Percentiles rank a stretch among this genome's conserved stretches.
phyloP scores from a whole-genome alignment of 2,113 vertebrate species.

The Hemicordylus capensis region DNA sequence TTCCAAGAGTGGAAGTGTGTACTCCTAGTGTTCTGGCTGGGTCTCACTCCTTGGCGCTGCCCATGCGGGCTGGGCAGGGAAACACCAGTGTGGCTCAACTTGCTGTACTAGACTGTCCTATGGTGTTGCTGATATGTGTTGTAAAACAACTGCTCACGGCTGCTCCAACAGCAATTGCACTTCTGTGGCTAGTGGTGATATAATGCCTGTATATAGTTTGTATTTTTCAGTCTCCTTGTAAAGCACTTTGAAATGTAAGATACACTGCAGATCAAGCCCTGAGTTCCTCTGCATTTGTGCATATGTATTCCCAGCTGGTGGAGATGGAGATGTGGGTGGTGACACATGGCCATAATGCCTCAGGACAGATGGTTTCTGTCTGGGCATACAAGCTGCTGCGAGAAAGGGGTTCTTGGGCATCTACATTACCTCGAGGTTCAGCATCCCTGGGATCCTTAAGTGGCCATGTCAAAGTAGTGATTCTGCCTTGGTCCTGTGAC shows the following conservation, averaged over 20 bases:
- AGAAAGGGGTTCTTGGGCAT: background rate
- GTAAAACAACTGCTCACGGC: slow-evolving; percentile 55
- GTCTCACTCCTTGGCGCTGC: slow-evolving; percentile 24
- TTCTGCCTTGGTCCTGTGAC: background rate
- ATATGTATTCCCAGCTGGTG: background rate
- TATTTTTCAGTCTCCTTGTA: slow-evolving; percentile 20
- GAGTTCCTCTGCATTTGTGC: slow-evolving; percentile 23
- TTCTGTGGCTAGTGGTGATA: slow-evolving; percentile 40
- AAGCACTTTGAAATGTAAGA: slow-evolving; percentile 46
- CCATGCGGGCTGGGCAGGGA: background rate
- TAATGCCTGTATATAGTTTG: slow-evolving; percentile 56
- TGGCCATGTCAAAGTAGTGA: background rate
- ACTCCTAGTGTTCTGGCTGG: background rate
- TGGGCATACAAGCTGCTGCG: background rate
- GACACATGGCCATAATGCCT: background rate
- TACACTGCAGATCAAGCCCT: background rate
- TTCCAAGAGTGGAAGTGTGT: slow-evolving; percentile 15
- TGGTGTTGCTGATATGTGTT: slow-evolving; percentile 62
- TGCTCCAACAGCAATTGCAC: background rate
- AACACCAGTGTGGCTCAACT: slow-evolving; percentile 38
- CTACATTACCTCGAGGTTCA: background rate
- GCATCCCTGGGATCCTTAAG: background rate
- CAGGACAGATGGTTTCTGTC: background rate
- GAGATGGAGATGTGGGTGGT: too few species aligned
- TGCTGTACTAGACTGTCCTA: slow-evolving; percentile 48